These are phyloP conservation scores for Laspeyria flexula DNA, from an alignment of 2,888 invertebrate genomes.

Conservation along the genomic window DNA sequence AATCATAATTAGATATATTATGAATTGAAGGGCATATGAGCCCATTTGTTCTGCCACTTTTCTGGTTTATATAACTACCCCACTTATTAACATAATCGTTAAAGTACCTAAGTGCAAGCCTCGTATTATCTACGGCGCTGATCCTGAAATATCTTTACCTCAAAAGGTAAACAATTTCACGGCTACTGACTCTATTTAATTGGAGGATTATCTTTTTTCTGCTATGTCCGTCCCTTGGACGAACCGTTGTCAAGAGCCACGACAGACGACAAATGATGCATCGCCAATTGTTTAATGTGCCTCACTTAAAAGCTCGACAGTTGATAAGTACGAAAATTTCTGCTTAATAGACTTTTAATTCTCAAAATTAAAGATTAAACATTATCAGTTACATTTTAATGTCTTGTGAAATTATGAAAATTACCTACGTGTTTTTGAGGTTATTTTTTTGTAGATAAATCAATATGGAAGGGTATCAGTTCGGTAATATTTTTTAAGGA, in stretches of 20 bases:
- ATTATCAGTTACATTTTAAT: background rate
- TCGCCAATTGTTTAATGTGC: slow-evolving; percentile 55
- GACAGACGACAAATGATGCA: slow-evolving; percentile 81
- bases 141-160: slow-evolving; percentile 61
- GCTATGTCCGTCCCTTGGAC: slow-evolving; percentile 52
- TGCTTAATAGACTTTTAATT: slow-evolving; percentile 1
- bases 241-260: slow-evolving; percentile 75
- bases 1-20: no score
- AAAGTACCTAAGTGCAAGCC: background rate
- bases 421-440: no score
- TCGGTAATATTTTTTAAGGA: background rate
- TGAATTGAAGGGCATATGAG: no score
- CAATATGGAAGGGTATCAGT: no score
- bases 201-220: slow-evolving; percentile 80
- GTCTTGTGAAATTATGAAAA: background rate
- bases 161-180: slow-evolving; percentile 82
- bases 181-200: slow-evolving; percentile 81
- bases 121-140: slow-evolving; percentile 13
- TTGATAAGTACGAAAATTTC: slow-evolving; percentile 30
- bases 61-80: background rate
- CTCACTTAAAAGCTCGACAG: slow-evolving; percentile 35
- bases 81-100: slow-evolving; percentile 3
- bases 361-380: background rate
- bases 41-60: no score
- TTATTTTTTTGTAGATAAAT: no score